Conservation (phyloP, 2,888 invertebrate genomes). For the Oligia strigilis region DNA sequence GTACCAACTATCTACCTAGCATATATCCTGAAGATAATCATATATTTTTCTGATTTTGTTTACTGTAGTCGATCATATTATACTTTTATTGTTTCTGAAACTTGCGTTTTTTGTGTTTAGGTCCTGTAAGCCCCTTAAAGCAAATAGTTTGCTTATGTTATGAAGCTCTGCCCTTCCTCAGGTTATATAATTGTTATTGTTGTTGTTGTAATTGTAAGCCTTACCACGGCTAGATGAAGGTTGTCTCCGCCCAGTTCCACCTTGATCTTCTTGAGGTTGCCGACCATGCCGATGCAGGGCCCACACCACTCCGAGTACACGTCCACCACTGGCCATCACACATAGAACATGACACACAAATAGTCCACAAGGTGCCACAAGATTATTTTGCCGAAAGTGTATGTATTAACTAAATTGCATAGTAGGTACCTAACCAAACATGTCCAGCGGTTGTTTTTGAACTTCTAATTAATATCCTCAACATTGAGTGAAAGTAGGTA, state of each 20-base stretch:
- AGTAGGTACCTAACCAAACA: not conserved
- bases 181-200: too few species aligned
- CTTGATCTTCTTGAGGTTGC: slow-evolving; percentile 95
- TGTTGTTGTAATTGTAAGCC: slow-evolving; percentile 48
- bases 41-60: too few species aligned
- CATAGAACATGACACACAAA: not conserved
- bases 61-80: too few species aligned
- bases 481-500: not conserved
- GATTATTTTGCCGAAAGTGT: not conserved
- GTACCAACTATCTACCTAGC: too few species aligned
- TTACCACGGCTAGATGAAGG: slow-evolving; percentile 94
- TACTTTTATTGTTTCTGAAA: too few species aligned
- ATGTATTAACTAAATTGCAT: not conserved
- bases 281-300: slow-evolving; percentile 96
- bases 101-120: too few species aligned
- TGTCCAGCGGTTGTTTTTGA: not conserved
- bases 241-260: slow-evolving; percentile 96
- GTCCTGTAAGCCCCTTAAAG: too few species aligned
- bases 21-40: too few species aligned
- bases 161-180: too few species aligned
- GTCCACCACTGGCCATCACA: slow-evolving; percentile 92
- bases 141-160: too few species aligned
- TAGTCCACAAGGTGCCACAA: not conserved
- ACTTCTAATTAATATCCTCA: not conserved
- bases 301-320: slow-evolving; percentile 98